phyloP scores from a whole-genome alignment of 2,113 vertebrate species.

The Neolamprologus falcicula region DNA sequence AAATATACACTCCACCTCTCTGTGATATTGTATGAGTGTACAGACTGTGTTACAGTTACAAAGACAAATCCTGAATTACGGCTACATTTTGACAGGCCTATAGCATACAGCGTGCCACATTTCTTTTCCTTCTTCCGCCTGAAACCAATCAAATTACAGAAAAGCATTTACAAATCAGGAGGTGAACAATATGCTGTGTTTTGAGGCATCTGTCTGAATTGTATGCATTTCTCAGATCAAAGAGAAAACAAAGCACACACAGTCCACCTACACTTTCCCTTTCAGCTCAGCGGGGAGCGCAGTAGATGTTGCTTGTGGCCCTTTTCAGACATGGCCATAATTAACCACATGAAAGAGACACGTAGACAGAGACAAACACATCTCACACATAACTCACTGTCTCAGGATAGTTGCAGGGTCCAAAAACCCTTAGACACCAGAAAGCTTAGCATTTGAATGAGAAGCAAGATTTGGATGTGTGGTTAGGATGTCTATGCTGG shows the following conservation, averaged over 20 bases:
- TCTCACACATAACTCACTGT: neutral
- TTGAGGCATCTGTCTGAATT: neutral
- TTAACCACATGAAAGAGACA: conserved; percentile 33
- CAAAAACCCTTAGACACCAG: neutral
- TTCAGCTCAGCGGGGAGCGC: conserved; percentile 17
- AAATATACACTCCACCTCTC: neutral
- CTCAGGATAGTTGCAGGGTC: neutral
- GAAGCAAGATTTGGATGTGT: neutral
- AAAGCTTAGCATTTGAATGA: neutral
- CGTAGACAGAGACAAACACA: neutral
- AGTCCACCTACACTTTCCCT: conserved; percentile 24
- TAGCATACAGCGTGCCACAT: neutral
- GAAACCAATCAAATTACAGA: neutral
- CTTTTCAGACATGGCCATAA: conserved; percentile 19
- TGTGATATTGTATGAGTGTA: neutral
- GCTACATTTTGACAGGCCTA: neutral
- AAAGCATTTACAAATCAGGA: neutral
- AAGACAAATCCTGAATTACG: neutral
- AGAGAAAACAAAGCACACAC: neutral
- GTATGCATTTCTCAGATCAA: conserved; percentile 12
- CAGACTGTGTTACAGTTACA: neutral
- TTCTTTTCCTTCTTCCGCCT: neutral
- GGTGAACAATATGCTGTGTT: conserved; percentile 1
- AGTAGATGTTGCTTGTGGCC: conserved; percentile 3
- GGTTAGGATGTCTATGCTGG: neutral